Evolutionary conservation across 2,888 invertebrate genomes (phyloP).

Genomic region (Scaptomyza caliginosa): DNA sequence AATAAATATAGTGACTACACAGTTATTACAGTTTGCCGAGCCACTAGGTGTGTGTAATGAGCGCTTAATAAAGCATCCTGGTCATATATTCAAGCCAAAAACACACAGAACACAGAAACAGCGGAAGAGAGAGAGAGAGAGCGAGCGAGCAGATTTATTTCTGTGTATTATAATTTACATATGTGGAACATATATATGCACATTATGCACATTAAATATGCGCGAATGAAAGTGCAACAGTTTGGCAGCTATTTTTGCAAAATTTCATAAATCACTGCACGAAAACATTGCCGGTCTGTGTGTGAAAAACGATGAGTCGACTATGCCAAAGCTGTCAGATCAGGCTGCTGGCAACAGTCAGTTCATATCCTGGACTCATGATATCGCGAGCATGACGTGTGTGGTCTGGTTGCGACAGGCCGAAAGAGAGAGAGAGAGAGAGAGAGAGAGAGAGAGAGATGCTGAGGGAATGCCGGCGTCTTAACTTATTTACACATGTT

Average conservation of each 20-base stretch:
- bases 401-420: constrained; percentile 5
- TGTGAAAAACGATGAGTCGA: constrained; percentile 61
- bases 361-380: constrained; percentile 40
- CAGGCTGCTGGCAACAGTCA: constrained; percentile 37
- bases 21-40: constrained; percentile 18
- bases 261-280: constrained; percentile 70
- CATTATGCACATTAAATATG: constrained; percentile 62
- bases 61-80: constrained; percentile 63
- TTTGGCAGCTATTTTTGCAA: constrained; percentile 42
- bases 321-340: constrained; percentile 40
- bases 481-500: constrained; percentile 74
- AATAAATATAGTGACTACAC: constrained; percentile 8
- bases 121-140: constrained; percentile 16
- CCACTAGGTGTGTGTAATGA: constrained; percentile 56
- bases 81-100: constrained; percentile 46
- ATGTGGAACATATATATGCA: constrained; percentile 42
- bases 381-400: constrained; percentile 36
- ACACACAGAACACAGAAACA: not conserved
- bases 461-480: constrained; percentile 21
- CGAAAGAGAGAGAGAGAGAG: not conserved
- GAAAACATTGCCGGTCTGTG: constrained; percentile 3
- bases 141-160: constrained; percentile 4
- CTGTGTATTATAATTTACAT: constrained; percentile 48
- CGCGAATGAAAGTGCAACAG: constrained; percentile 40
- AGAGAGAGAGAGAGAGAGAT: not conserved